These are phyloP conservation scores for Halcyon smyrnensis DNA, from an alignment of 2,797 vertebrate genomes.

Conservation along the genomic window DNA sequence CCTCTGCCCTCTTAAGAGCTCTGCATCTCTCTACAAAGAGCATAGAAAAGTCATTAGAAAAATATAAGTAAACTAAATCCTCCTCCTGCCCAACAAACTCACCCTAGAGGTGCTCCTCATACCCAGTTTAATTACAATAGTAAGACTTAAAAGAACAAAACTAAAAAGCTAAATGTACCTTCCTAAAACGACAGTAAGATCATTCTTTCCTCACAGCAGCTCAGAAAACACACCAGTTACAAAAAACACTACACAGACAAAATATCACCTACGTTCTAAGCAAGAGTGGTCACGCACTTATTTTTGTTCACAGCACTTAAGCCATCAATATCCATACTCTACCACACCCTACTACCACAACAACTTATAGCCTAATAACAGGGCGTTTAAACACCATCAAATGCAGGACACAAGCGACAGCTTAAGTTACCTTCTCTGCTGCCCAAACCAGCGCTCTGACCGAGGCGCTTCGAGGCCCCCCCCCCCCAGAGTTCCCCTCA, in stretches of 20 bases:
- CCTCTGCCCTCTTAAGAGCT: background rate
- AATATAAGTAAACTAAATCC: accelerated
- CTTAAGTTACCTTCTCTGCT: accelerated
- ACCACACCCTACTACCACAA: accelerated
- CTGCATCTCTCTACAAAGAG: background rate
- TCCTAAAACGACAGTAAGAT: accelerated
- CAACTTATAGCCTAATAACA: accelerated
- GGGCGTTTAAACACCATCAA: no score
- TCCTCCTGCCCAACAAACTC: background rate
- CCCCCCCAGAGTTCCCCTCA: background rate
- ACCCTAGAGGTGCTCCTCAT: accelerated
- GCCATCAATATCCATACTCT: accelerated
- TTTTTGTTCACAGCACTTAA: no score
- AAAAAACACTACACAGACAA: background rate
- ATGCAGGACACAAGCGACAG: accelerated
- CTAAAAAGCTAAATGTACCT: background rate
- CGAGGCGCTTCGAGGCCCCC: accelerated
- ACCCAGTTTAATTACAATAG: accelerated
- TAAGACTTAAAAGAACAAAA: background rate
- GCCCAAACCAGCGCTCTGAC: background rate
- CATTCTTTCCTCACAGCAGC: no score
- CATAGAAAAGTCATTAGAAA: background rate
- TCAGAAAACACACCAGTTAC: background rate
- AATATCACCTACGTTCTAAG: accelerated
- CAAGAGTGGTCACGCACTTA: accelerated